phyloP scores from a whole-genome alignment of 2,113 vertebrate genomes.

The Chlorocebus sabaeus region DNA sequence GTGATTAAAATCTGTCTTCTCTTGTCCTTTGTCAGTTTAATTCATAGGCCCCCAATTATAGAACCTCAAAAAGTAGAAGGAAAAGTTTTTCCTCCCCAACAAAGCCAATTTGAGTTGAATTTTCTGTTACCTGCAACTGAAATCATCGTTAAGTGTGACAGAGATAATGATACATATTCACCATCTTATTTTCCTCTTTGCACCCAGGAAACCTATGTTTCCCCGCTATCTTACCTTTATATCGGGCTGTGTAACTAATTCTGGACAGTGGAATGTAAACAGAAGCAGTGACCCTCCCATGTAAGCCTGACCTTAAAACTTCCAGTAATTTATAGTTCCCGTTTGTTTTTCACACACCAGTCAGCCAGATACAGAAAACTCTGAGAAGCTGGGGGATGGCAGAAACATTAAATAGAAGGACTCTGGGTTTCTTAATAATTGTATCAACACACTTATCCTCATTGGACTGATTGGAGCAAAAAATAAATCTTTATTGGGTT shows the following conservation, averaged over 20 bases:
- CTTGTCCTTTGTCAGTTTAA: conserved; percentile 22
- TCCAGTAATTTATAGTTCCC: background rate
- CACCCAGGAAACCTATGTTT: background rate
- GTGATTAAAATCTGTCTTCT: background rate
- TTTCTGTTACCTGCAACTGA: background rate
- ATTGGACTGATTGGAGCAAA: background rate
- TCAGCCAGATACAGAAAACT: background rate
- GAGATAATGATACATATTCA: background rate
- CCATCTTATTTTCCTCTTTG: conserved; percentile 1
- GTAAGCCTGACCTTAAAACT: conserved; percentile 5
- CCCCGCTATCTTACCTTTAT: background rate
- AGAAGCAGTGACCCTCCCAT: background rate
- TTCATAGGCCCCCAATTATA: background rate
- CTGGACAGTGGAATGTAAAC: background rate
- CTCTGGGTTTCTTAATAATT: background rate
- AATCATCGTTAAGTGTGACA: background rate
- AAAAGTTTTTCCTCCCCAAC: background rate
- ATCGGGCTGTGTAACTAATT: background rate
- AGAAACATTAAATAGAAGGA: background rate
- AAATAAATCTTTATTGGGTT: background rate
- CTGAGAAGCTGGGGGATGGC: background rate
- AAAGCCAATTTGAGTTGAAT: conserved; percentile 4
- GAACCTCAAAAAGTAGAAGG: background rate
- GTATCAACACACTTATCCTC: background rate
- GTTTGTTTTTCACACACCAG: background rate